Base-by-base conservation (phyloP, 1,140 invertebrate genomes). In the Bilobella aurantiaca region DNA sequence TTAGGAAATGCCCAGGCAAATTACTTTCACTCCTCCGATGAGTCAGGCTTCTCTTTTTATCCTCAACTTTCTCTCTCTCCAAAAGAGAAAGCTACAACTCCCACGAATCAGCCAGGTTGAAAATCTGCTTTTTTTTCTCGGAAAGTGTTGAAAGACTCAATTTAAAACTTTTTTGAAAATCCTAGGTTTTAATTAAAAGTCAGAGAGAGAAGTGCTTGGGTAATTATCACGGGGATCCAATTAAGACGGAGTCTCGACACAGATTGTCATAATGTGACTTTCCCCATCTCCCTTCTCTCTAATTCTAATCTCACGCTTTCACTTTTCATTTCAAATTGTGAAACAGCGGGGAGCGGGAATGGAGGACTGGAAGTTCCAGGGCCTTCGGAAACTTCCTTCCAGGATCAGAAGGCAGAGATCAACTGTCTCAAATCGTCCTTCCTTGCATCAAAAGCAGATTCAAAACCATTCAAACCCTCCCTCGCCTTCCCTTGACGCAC, bases 211-310 rank as follows among this genome's bases (percentile, higher is more conserved):
- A 12, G 8, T 23, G 3, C 25, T 30, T 27, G 29, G 46, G 64
- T 69, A 69, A 69, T 72, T 67, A 72, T 65, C 53, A 67, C 56
- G 47, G 65, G 23, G 61, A 62, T 66, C 70, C 67, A 72, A 72
- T 72, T 72, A 72, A 72, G 68, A 72, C 65, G 62, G 34, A n/a
- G n/a, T n/a, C n/a, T n/a, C n/a, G 67, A 65, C 62, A 59, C 70
- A 72, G 70, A 72, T 72, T 72, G 70, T 72, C 70, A 72, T 72
- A 72, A 72, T 72, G 70, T 72, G 62, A 71, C 62, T 30, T 30
- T 56, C 29, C 31, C 46, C 47, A 12, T 49, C 62, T 63, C 53
- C 49, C n/a, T 56, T 56, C 23, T 16, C 16, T 28, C 3, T 18
- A 28, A 21, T 28, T 8, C 3, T 8, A 59, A 29, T 8, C 30